Evolutionary conservation across 2,888 invertebrate species (phyloP), one percentile per base, ranked within the genome.

Genomic region (Scaptomyza caliginosa): DNA sequence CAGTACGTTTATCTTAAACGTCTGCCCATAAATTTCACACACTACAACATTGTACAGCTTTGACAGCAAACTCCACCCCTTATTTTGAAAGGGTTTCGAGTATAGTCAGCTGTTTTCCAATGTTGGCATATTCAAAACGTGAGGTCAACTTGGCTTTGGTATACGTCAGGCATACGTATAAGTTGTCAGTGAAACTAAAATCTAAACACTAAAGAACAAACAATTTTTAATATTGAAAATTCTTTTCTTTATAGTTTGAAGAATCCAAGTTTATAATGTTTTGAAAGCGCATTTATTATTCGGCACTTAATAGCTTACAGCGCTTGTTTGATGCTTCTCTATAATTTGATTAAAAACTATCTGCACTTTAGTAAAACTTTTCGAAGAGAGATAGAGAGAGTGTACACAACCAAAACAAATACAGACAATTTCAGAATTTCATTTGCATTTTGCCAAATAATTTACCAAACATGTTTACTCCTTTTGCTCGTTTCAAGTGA

Each of bases 1-100:
- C 86, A 76, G 57, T 52, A 72, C 76, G 88, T 85, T 83, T 87
- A 87, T 87, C 83, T 87, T 73, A 71, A 67, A 82, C 75, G 70
- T 73, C 54, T 66, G 68, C 67, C 79, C 86, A 82, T 82, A 87
- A 87, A 82, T 81, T 65, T 59, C 59, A 66, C 71, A 84, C 68
- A 84, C 87, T 86, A 67, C 85, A 80, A 86, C 84, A 80, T 67
- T 84, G 67, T 66, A 77, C 72, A 67, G 65, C 83, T 72, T 86
- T 84, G 77, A 70, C 80, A 65, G 60, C 46, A 36, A 40, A 19
- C 23, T 48, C 30, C 23, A 10, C 11, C 36, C 17, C 36, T 60
- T 58, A 57, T 55, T 60, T 21, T 34, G 10, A 60, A 65, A 56
- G 65, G 65, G 65, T 60, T 75, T 59, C 6, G 28, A 45, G 42